These are phyloP conservation scores for Notodonta dromedarius DNA, from an alignment of 2,888 invertebrate genomes.

Conservation along the genomic window DNA sequence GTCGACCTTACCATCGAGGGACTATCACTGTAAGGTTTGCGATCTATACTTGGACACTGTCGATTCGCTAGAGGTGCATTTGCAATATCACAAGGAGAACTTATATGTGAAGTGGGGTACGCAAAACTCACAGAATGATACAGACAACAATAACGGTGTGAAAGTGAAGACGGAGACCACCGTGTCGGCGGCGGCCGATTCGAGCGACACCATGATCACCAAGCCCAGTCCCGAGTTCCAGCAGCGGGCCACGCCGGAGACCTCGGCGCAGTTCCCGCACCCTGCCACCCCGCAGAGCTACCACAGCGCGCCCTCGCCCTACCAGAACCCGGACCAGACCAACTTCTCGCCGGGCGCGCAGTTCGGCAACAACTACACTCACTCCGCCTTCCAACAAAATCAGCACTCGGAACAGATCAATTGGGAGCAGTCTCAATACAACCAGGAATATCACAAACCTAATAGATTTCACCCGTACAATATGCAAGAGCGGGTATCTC, in stretches of 20 bases:
- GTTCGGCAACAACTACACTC: constrained; percentile 78
- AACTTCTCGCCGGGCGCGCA: constrained; percentile 83
- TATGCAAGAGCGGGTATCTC: constrained; percentile 81
- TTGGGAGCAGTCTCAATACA: constrained; percentile 79
- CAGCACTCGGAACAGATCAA: constrained; percentile 78
- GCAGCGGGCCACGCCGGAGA: constrained; percentile 84
- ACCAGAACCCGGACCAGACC: constrained; percentile 85
- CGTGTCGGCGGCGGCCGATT: constrained; percentile 89
- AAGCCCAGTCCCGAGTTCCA: constrained; percentile 85
- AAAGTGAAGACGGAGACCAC: constrained; percentile 85
- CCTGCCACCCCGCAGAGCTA: constrained; percentile 87
- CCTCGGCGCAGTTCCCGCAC: constrained; percentile 83
- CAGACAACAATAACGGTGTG: constrained; percentile 87
- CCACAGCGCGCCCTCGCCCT: constrained; percentile 87
- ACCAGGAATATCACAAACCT: constrained; percentile 74
- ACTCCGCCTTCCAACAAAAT: constrained; percentile 79
- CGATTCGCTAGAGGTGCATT: constrained; percentile 91
- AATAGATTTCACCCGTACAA: constrained; percentile 81
- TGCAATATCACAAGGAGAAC: constrained; percentile 92
- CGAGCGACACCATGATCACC: constrained; percentile 87
- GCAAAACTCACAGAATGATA: constrained; percentile 83
- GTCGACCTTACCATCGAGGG: constrained; percentile 83
- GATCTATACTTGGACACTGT: constrained; percentile 89
- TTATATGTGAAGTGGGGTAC: constrained; percentile 89
- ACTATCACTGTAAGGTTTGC: constrained; percentile 90